Evolutionary conservation across 2,888 invertebrate genomes (phyloP).

Genomic region (Tenodera sinensis): DNA sequence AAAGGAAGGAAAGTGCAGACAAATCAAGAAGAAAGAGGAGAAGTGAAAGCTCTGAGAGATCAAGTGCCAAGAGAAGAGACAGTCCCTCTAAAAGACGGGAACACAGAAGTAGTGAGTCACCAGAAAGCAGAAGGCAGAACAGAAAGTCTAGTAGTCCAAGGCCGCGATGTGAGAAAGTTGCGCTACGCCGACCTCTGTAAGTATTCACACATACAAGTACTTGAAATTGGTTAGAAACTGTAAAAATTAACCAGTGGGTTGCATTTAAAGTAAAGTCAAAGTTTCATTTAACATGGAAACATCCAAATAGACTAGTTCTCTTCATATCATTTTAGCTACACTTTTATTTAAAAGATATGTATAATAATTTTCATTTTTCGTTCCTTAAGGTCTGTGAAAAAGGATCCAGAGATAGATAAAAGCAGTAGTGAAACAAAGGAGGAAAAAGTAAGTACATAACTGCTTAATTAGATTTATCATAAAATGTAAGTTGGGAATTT

Average conservation of each 20-base stretch:
- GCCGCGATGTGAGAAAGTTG: not conserved
- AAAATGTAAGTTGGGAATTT: not conserved
- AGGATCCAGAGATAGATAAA: not conserved
- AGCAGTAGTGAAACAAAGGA: not conserved
- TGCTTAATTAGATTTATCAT: not conserved
- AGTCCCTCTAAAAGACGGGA: not conserved
- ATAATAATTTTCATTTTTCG: not conserved
- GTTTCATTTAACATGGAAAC: too few relatives aligned
- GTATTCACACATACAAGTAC: not conserved
- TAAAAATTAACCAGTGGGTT: too few relatives aligned
- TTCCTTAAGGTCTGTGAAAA: not conserved
- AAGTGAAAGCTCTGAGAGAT: not conserved
- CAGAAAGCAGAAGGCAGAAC: not conserved
- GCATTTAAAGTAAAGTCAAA: too few relatives aligned
- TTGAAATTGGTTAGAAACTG: too few relatives aligned
- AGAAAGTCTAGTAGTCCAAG: not conserved
- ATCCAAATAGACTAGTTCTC: too few relatives aligned
- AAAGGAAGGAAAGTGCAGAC: not conserved
- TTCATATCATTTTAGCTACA: too few relatives aligned
- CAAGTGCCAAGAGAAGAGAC: not conserved
- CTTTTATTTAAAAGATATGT: too few relatives aligned
- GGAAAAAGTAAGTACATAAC: not conserved
- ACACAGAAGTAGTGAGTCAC: not conserved
- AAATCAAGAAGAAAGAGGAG: not conserved
- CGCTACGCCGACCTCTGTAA: not conserved